phyloP scores from a whole-genome alignment of 1,140 invertebrate species.

The Drosophila cardini region DNA sequence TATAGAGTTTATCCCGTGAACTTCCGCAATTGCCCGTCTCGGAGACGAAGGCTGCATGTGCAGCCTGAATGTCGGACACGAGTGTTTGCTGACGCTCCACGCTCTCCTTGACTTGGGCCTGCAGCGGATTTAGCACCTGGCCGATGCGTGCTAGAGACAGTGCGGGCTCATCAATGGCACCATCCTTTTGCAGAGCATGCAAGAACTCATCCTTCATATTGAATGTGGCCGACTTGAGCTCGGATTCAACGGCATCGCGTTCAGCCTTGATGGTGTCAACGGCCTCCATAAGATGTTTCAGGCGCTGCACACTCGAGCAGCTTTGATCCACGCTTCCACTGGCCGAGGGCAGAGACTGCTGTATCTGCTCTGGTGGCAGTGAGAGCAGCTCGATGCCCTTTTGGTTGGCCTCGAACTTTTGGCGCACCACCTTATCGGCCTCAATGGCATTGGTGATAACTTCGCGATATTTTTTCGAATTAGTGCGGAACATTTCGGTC shows the following conservation, averaged over 20 bases:
- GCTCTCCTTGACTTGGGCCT: conserved; percentile 92
- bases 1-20: conserved; percentile 92
- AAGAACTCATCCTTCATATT: conserved; percentile 95
- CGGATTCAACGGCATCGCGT: conserved; percentile 94
- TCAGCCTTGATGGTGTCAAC: conserved; percentile 95
- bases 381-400: conserved; percentile 94
- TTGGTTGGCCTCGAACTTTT: conserved; percentile 93
- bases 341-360: conserved; percentile 88
- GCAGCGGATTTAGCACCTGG: conserved; percentile 91
- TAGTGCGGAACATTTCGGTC: conserved; percentile 94
- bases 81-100: conserved; percentile 91
- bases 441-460: conserved; percentile 96
- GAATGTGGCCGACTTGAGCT: conserved; percentile 92
- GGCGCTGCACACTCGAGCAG: conserved; percentile 87
- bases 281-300: conserved; percentile 93
- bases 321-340: conserved; percentile 86
- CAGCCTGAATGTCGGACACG: conserved; percentile 90
- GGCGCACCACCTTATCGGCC: conserved; percentile 90
- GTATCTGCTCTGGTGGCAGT: conserved; percentile 88
- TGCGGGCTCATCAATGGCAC: conserved; percentile 94
- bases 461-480: conserved; percentile 95
- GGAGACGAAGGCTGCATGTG: conserved; percentile 90
- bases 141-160: conserved; percentile 92
- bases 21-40: conserved; percentile 89
- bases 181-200: conserved; percentile 91